Base-by-base conservation (phyloP, 2,888 invertebrate genomes). In the Melieria picta region DNA sequence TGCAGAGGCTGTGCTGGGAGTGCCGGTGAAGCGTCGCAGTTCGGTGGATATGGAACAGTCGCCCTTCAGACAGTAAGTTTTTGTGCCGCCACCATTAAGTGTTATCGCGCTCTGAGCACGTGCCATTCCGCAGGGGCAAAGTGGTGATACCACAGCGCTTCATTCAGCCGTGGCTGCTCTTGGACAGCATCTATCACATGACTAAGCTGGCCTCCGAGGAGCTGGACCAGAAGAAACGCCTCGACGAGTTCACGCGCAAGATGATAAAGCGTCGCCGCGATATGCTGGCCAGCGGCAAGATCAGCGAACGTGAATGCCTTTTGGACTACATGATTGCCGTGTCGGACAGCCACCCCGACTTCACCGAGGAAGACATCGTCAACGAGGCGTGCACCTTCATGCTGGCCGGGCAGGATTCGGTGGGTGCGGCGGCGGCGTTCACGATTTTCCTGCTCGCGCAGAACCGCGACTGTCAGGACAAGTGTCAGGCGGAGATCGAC, bases 361-460 rank as follows among this genome's bases (percentile, higher is more conserved):
- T 91, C 77, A 88, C 87, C 0, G 89, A 90, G 73, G 88, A 89
- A 13, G 90, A 90, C 76, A 88, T 91, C 58, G 84, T 91, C 1
- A 88, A 90, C 77, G 91, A 91, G 81, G 87, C 89, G 4, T 89
- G 89, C 74, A 91, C 91, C 0, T 91, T 91, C 77, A 91, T 91
- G 90, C 80, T 91, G 55, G 91, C 91, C 7, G 91, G 91, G 0
- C 91, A 91, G 80, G 91, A 91, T 77, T 90, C 91, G 0, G 90
- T 91, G 3, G 89, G 89, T 0, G 88, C 90, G 0, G 89, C 89
- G 0, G 83, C 89, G 1, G 89, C 90, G 0, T 89, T 90, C 75
- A 88, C 89, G n/a, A 81, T 91, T 16, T 89, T 89, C 76, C 83
- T 88, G 63, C 79, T 91, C 3, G 90, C 90, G 0, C 89, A 89